Conservation (phyloP, 2,113 vertebrate genomes). For the Paedocypris sp. region DNA sequence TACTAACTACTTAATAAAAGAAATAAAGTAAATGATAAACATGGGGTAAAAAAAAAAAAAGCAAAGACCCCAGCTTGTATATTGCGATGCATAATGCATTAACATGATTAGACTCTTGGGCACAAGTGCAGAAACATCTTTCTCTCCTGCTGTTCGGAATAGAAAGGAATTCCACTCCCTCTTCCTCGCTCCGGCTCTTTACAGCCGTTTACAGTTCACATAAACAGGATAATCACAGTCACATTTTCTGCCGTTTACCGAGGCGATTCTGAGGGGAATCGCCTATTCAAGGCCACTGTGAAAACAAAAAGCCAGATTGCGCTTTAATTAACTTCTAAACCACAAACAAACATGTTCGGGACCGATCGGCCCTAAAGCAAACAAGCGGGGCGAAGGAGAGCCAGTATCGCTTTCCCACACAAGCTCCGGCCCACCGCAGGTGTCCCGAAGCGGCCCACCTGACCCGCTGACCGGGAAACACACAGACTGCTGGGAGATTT, state of each 20-base stretch:
- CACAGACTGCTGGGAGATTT: too few relatives aligned
- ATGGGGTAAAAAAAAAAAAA: background rate
- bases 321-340: slow-evolving; percentile 65
- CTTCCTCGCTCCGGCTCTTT: background rate
- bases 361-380: slow-evolving; percentile 66
- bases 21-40: too few relatives aligned
- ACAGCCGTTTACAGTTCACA: slow-evolving; percentile 31
- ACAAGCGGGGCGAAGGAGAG: slow-evolving; percentile 58
- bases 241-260: slow-evolving; percentile 40
- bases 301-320: slow-evolving; percentile 55
- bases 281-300: slow-evolving; percentile 53
- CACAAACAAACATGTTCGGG: slow-evolving; percentile 65
- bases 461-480: background rate
- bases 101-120: background rate
- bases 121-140: background rate
- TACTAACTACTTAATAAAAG: too few relatives aligned
- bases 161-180: background rate
- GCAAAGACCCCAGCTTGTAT: background rate
- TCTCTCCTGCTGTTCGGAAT: background rate
- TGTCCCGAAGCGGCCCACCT: slow-evolving; percentile 36
- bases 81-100: too few relatives aligned
- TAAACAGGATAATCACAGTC: slow-evolving; percentile 55
- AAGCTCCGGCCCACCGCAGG: slow-evolving; percentile 51
- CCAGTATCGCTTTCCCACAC: slow-evolving; percentile 66
- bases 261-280: slow-evolving; percentile 12